Base-by-base conservation (phyloP, 2,888 invertebrate species). In the Drosophila barbarae region DNA sequence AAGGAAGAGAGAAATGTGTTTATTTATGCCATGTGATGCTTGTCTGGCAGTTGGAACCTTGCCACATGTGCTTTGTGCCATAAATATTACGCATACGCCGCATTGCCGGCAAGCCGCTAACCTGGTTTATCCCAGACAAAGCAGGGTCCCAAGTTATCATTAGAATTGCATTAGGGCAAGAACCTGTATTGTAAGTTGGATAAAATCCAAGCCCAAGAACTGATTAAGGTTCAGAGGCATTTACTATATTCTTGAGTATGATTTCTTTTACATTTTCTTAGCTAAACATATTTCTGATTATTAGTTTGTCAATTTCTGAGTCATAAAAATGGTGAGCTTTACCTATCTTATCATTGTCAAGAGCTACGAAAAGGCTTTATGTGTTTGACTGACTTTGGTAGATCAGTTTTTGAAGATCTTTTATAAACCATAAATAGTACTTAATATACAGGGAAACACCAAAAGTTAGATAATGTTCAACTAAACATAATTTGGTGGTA, bases 11-110 rank as follows among this genome's bases (percentile, higher is more conserved):
- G 77, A 72, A 69, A 70, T 77, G 58, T 69, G 77, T 71, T 77
- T 79, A 82, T 79, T 82, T 79, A 77, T 82, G 83, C 80, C 81
- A 76, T 69, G 65, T 39, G 66, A 64, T 44, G 63, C 32, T 12
- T 42, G 35, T 44, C 55, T 70, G 34, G 53, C 52, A 71, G 36
- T 82, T 80, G 79, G 83, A 57, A 72, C 66, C 30, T 26, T 83
- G 79, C 83, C 79, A 80, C 79, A 80, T 80, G 79, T 80, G 79
- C 71, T 60, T 28, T 39, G 60, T 50, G 50, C 55, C 68, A 77
- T 75, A 72, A 73, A 81, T 77, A 84, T 81, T 65, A 66, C 82
- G 72, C 67, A 82, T 84, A 79, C 79, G 84, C 66, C 61, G 53
- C 69, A 57, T 66, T 60, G 68, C 53, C 63, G 68, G 53, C 71